phyloP scores from a whole-genome alignment of 2,888 invertebrate genomes.

The Schizotus pectinicornis region DNA sequence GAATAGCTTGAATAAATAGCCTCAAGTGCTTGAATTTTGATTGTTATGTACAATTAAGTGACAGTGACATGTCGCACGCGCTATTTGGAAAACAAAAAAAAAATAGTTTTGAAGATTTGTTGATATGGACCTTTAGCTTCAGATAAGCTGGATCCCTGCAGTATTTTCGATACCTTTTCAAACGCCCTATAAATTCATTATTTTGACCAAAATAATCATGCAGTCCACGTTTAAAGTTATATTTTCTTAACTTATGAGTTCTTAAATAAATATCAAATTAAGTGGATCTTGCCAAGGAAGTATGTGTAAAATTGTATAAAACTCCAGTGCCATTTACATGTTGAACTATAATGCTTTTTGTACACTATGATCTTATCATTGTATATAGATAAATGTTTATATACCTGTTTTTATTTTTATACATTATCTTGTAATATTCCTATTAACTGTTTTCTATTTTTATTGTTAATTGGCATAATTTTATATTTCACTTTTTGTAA shows the following conservation, averaged over 20 bases:
- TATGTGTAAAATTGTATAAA: conserved; percentile 3
- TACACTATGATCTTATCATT: conserved; percentile 9
- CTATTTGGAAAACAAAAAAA: no score
- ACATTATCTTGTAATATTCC: conserved; percentile 10
- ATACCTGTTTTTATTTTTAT: conserved; percentile 27
- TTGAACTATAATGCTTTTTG: background rate
- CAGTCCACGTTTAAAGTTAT: background rate
- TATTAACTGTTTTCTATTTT: conserved; percentile 5
- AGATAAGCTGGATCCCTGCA: no score
- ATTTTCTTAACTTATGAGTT: background rate
- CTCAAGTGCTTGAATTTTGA: no score
- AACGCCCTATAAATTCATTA: no score
- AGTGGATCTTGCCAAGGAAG: conserved; percentile 3
- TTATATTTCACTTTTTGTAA: conserved; percentile 9
- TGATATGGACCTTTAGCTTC: no score
- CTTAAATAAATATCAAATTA: conserved; percentile 7
- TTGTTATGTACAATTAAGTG: no score
- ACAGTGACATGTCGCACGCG: no score
- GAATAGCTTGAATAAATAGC: no score
- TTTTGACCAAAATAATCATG: no score
- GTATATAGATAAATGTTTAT: conserved; percentile 25
- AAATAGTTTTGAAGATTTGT: no score
- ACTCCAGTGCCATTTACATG: conserved; percentile 17
- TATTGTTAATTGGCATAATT: conserved; percentile 7
- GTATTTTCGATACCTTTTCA: no score